phyloP scores from a whole-genome alignment of 2,888 invertebrate genomes.

The Ormyrus pomaceus region DNA sequence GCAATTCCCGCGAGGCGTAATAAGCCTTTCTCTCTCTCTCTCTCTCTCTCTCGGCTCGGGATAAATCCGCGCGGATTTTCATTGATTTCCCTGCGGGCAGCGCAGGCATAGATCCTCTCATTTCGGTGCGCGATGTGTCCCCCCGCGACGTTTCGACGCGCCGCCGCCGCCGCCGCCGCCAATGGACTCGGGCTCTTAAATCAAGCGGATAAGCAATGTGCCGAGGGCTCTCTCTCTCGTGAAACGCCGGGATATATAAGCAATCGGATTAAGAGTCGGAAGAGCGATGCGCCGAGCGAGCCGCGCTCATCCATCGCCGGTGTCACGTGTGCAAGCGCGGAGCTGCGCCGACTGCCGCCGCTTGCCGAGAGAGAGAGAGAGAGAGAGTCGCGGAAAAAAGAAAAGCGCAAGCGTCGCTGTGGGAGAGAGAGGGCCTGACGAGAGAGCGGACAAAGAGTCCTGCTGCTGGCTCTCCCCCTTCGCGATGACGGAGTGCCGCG shows the following conservation, averaged over 20 bases:
- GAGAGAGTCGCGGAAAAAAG: background rate
- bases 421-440: background rate
- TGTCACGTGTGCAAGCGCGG: conserved; percentile 18
- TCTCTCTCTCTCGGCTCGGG: conserved; percentile 2
- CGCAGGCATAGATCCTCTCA: conserved; percentile 43
- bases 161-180: conserved; percentile 20
- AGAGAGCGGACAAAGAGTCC: no score
- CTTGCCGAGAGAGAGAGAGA: no score
- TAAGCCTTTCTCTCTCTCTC: conserved; percentile 2
- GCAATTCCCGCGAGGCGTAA: conserved; percentile 46
- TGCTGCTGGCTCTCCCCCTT: no score
- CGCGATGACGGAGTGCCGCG: no score
- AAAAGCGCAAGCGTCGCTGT: conserved; percentile 25
- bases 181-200: conserved; percentile 55
- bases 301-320: conserved; percentile 50
- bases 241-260: conserved; percentile 24
- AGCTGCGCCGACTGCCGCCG: background rate
- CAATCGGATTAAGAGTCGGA: conserved; percentile 52
- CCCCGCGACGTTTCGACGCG: conserved; percentile 44
- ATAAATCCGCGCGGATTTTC: conserved; percentile 55
- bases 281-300: conserved; percentile 44
- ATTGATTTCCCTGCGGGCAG: conserved; percentile 56
- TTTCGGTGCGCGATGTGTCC: conserved; percentile 25
- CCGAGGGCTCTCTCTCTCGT: background rate
- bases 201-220: conserved; percentile 49